Evolutionary conservation across 2,888 invertebrate genomes (phyloP), one percentile per base, ranked within the genome.

Genomic region (Cerceris rybyensis): DNA sequence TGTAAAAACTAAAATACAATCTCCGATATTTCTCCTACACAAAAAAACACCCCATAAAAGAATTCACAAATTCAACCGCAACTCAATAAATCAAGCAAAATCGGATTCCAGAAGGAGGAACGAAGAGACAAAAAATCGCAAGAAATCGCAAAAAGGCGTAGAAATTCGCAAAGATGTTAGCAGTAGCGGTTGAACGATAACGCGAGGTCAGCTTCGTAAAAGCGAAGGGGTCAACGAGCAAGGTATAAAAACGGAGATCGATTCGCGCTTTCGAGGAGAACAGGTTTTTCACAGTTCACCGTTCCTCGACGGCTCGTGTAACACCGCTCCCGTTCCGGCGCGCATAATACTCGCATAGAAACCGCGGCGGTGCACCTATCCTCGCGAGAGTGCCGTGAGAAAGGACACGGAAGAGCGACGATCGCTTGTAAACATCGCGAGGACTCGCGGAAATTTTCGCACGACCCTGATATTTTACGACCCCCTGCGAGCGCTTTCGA

Each of bases 371-470:
- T 63, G 77, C 71, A 58, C 71, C 80, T 70, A 76, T 68, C 70
- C 73, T 16, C 63, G 68, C 67, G 9, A 60, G 61, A 81, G 55
- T 28, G 28, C 76, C 83, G 84, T 83, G 83, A 83, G 83, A 83
- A 84, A 84, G 84, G 79, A 83, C 83, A 81, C 81, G 61, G 78
- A 81, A 78, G 83, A 83, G 84, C 84, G 81, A 79, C 81, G 84
- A 84, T 83, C 81, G 81, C 81, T 76, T 59, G 67, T 76, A 81
- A 83, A 84, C 81, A 81, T 81, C 76, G 75, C 43, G 76, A 75
- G 64, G 78, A 61, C 74, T 71, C 74, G 70, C 73, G 71, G 69
- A 79, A 74, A 84, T 83, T 83, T 83, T 83, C 83, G 70, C 83
- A 81, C 84, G 83, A 84, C 74, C 83, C 79, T 81, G 83, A 78